phyloP scores from a whole-genome alignment of 2,888 invertebrate genomes.

The Dorcus hopei region DNA sequence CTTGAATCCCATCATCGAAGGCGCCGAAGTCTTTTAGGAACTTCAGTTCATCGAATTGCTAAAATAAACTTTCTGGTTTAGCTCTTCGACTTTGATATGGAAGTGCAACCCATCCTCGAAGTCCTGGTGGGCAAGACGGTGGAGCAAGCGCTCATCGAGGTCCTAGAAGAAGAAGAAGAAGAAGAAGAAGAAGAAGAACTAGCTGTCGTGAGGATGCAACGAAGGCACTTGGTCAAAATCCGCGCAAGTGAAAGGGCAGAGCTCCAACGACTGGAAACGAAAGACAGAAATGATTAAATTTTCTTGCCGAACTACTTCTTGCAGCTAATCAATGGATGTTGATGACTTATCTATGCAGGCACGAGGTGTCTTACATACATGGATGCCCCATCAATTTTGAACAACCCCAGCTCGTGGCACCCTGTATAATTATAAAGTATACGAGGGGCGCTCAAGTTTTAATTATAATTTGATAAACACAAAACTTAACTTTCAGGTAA shows the following conservation, averaged over 20 bases:
- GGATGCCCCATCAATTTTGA: too few relatives aligned
- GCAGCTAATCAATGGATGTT: too few relatives aligned
- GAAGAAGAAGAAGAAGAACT: conserved; percentile 93
- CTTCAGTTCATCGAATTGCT: background rate
- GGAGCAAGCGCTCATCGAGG: conserved; percentile 85
- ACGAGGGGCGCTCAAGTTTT: too few relatives aligned
- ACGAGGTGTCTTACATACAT: too few relatives aligned
- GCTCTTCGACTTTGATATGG: conserved; percentile 90
- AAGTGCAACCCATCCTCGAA: conserved; percentile 87
- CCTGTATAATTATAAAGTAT: too few relatives aligned
- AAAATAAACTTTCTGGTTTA: conserved; percentile 38
- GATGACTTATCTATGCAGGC: too few relatives aligned
- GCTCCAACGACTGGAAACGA: conserved; percentile 74
- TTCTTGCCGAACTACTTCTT: too few relatives aligned
- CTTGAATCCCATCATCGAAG: background rate
- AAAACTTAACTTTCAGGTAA: too few relatives aligned
- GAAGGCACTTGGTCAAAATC: conserved; percentile 69
- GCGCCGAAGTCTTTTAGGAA: background rate
- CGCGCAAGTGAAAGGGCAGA: conserved; percentile 82
- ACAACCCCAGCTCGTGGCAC: too few relatives aligned
- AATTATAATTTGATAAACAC: too few relatives aligned
- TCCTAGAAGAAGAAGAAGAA: too few relatives aligned
- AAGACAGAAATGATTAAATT: conserved; percentile 63
- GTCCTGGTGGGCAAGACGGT: conserved; percentile 85
- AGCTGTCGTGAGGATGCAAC: conserved; percentile 74